These are phyloP conservation scores for Theristicus caerulescens DNA, from an alignment of 2,113 vertebrate species.

Conservation along the genomic window DNA sequence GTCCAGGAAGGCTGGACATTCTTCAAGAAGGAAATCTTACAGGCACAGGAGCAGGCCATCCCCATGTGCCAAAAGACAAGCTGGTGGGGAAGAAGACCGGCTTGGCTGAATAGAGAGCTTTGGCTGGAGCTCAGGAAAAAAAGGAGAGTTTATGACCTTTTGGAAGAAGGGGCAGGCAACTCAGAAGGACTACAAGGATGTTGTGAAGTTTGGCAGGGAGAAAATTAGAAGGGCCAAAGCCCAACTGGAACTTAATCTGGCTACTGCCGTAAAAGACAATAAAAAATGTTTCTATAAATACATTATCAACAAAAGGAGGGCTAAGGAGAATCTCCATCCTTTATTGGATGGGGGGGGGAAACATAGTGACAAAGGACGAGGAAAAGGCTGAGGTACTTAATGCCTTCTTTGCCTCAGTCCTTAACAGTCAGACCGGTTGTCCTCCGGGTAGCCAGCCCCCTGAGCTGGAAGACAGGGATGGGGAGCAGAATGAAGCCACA, in stretches of 20 bases:
- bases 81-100: accelerated
- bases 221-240: too few relatives aligned
- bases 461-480: background rate
- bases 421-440: background rate
- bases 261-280: too few relatives aligned
- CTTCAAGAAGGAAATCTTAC: background rate
- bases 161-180: too few relatives aligned
- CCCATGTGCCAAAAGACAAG: background rate
- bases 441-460: background rate
- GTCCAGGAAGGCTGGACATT: background rate
- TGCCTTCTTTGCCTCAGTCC: background rate
- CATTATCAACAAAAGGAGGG: background rate
- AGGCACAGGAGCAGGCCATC: background rate
- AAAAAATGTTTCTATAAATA: background rate
- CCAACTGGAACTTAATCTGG: too few relatives aligned
- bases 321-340: too few relatives aligned
- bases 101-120: too few relatives aligned
- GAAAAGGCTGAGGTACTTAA: background rate
- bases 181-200: too few relatives aligned
- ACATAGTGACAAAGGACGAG: background rate
- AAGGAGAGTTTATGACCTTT: too few relatives aligned
- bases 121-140: too few relatives aligned
- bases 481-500: background rate
- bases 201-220: too few relatives aligned
- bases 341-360: background rate